These are phyloP conservation scores for Bovichtus diacanthus DNA, from an alignment of 2,797 vertebrate species.

Conservation along the genomic window DNA sequence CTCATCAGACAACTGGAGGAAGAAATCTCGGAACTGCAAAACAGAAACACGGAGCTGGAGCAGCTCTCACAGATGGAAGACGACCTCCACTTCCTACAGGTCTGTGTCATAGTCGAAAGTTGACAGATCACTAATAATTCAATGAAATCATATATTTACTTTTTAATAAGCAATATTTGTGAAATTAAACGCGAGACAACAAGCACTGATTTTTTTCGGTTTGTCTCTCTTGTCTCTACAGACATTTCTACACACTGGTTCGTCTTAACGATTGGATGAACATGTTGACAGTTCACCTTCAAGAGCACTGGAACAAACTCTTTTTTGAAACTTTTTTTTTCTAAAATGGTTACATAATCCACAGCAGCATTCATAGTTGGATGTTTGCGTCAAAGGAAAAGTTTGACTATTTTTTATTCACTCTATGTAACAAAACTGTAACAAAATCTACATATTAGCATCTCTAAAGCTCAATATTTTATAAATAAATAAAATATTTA, in stretches of 20 bases:
- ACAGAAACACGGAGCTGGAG: constrained; percentile 51
- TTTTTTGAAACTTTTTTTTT: too few relatives aligned
- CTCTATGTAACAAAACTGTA: too few relatives aligned
- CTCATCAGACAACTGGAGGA: constrained; percentile 53
- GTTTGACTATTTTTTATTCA: background rate
- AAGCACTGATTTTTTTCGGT: background rate
- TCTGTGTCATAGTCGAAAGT: background rate
- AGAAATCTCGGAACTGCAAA: constrained; percentile 63
- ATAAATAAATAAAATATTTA: too few relatives aligned
- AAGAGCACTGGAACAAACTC: background rate
- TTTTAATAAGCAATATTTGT: background rate
- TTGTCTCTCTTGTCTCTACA: constrained; percentile 30
- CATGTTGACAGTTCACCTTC: background rate
- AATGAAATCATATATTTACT: background rate
- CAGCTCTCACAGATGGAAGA: constrained; percentile 59
- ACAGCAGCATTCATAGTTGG: too few relatives aligned
- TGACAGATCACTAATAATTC: background rate
- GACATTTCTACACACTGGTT: constrained; percentile 62
- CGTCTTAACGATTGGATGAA: constrained; percentile 44
- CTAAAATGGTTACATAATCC: background rate
- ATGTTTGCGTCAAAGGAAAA: background rate
- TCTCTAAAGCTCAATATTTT: too few relatives aligned
- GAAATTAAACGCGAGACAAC: background rate
- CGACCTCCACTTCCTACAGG: constrained; percentile 70
- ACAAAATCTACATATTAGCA: too few relatives aligned